Evolutionary conservation across 2,888 invertebrate genomes (phyloP).

Genomic region (Caenorhabditis zanzibari): DNA sequence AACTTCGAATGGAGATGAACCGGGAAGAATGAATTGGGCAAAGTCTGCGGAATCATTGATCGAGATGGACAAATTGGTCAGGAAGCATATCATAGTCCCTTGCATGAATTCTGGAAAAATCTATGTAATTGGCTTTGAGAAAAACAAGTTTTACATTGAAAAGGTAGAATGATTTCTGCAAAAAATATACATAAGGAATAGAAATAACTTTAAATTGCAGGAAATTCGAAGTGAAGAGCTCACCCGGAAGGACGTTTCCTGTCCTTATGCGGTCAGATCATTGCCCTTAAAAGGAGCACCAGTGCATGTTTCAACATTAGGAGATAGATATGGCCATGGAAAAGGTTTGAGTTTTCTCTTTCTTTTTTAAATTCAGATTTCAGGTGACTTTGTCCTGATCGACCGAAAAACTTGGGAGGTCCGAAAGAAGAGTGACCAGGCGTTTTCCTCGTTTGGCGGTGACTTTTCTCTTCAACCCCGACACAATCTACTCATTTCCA

Average conservation of each 20-base stretch:
- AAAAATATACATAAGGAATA: too few relatives aligned
- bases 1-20: slow-evolving; percentile 69
- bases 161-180: slow-evolving; percentile 42
- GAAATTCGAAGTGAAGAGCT: slow-evolving; percentile 68
- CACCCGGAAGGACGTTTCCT: slow-evolving; percentile 63
- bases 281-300: slow-evolving; percentile 74
- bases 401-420: slow-evolving; percentile 88
- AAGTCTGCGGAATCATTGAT: slow-evolving; percentile 67
- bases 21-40: slow-evolving; percentile 74
- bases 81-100: slow-evolving; percentile 92
- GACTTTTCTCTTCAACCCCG: slow-evolving; percentile 87
- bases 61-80: slow-evolving; percentile 77
- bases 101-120: slow-evolving; percentile 90
- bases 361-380: too few relatives aligned
- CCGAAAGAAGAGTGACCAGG: slow-evolving; percentile 52
- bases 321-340: slow-evolving; percentile 90
- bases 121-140: slow-evolving; percentile 88
- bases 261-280: slow-evolving; percentile 72
- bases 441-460: slow-evolving; percentile 72
- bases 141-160: slow-evolving; percentile 55
- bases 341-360: slow-evolving; percentile 87
- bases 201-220: slow-evolving; percentile 44
- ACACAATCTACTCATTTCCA: slow-evolving; percentile 93
- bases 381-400: slow-evolving; percentile 90
- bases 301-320: slow-evolving; percentile 95